These are phyloP conservation scores for Cheirogaleus medius DNA, from an alignment of 2,113 vertebrate genomes.

Conservation along the genomic window DNA sequence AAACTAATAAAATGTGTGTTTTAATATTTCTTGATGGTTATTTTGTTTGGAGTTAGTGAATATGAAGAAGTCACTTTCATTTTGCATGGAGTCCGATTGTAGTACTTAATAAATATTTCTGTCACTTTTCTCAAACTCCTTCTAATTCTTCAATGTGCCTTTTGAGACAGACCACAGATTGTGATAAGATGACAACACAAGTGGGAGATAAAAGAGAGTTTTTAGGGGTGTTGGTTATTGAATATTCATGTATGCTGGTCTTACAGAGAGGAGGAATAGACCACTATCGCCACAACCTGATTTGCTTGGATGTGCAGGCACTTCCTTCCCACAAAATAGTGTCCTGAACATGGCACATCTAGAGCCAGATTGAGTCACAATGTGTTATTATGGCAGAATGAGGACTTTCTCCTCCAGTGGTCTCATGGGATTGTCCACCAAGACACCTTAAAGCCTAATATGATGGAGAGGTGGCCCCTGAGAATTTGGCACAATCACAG, in stretches of 20 bases:
- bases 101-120: conserved; percentile 77
- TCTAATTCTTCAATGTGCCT: conserved; percentile 66
- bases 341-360: not conserved
- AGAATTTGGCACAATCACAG: not conserved
- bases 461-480: not conserved
- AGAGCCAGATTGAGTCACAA: not conserved
- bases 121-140: conserved; percentile 69
- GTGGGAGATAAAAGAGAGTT: conserved; percentile 27
- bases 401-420: not conserved
- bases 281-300: not conserved
- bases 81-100: conserved; percentile 65
- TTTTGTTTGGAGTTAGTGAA: conserved; percentile 84
- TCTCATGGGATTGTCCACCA: not conserved
- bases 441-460: not conserved
- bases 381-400: not conserved
- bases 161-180: conserved; percentile 39
- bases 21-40: conserved; percentile 89
- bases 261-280: not conserved
- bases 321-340: not conserved
- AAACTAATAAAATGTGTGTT: conserved; percentile 89
- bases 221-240: not conserved
- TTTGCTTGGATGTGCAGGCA: not conserved
- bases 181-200: conserved; percentile 35
- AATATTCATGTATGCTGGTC: not conserved
- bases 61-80: conserved; percentile 77